Evolutionary conservation across 30 jellyfish, hydroid and myxozoan species (phyloP).

Genomic region (Cassiopea andromeda): DNA sequence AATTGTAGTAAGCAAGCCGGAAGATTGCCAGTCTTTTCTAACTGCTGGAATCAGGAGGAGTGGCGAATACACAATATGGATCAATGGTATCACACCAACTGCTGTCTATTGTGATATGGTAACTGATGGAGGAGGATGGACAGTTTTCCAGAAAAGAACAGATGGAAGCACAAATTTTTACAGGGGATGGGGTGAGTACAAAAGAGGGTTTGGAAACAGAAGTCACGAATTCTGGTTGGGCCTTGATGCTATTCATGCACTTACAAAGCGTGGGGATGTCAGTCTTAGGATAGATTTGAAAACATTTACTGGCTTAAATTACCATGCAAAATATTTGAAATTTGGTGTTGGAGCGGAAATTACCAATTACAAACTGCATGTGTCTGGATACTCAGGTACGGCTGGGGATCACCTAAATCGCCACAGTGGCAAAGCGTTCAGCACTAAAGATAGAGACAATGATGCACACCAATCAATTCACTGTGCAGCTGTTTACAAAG

Average conservation of each 20-base stretch:
- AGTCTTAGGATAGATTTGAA: background rate
- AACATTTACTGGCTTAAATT: background rate
- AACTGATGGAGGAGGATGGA: conserved; percentile 26
- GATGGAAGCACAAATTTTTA: conserved; percentile 10
- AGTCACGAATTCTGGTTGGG: conserved; percentile 9
- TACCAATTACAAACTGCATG: background rate
- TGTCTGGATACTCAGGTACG: conserved; percentile 15
- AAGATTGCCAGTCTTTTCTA: conserved; percentile 7
- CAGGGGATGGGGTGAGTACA: conserved; percentile 6
- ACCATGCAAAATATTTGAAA: background rate
- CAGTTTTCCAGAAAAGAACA: conserved; percentile 8
- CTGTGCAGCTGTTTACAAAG: background rate
- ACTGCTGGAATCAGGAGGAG: background rate
- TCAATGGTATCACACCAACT: conserved; percentile 25
- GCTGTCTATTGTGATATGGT: conserved; percentile 12
- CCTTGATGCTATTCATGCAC: background rate
- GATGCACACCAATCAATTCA: background rate
- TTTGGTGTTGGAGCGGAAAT: conserved; percentile 9
- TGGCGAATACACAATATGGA: conserved; percentile 24
- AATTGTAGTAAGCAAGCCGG: background rate
- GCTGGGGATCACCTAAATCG: background rate
- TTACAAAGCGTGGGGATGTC: background rate
- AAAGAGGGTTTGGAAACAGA: conserved; percentile 5
- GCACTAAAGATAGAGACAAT: conserved; percentile 8
- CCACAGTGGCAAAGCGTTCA: background rate